phyloP scores from a whole-genome alignment of 2,113 vertebrate genomes.

The Percopsis transmontana region DNA sequence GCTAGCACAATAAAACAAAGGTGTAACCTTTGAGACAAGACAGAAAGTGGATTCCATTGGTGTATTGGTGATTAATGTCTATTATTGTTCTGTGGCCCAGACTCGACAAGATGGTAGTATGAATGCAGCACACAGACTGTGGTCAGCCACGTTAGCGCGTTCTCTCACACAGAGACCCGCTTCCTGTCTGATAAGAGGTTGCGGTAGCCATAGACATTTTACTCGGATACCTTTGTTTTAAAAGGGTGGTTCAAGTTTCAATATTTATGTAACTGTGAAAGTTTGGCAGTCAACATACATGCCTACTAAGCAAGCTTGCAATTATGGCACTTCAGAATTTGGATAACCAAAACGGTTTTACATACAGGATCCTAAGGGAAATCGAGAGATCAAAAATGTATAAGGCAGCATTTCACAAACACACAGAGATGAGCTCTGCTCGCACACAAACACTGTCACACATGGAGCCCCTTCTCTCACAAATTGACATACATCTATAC shows the following conservation, averaged over 20 bases:
- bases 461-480: no score
- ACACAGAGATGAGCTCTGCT: not conserved
- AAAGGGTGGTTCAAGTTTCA: not conserved
- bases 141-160: not conserved
- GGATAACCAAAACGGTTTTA: no score
- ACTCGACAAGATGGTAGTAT: not conserved
- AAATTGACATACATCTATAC: no score
- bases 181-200: not conserved
- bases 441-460: no score
- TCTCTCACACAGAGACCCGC: not conserved
- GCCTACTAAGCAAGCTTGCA: slow-evolving; percentile 9
- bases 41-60: no score
- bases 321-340: no score
- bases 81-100: no score
- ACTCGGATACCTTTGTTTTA: not conserved
- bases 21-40: no score
- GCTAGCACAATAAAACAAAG: no score
- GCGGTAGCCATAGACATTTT: not conserved
- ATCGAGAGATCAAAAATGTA: no score
- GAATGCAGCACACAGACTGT: not conserved
- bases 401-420: not conserved
- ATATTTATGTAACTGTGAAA: not conserved
- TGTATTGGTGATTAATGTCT: no score
- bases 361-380: no score
- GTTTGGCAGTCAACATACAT: not conserved